Percentiles rank a stretch among this genome's conserved stretches.
Conservation (phyloP, 2,113 vertebrate species). For the Fregetta grallaria region DNA sequence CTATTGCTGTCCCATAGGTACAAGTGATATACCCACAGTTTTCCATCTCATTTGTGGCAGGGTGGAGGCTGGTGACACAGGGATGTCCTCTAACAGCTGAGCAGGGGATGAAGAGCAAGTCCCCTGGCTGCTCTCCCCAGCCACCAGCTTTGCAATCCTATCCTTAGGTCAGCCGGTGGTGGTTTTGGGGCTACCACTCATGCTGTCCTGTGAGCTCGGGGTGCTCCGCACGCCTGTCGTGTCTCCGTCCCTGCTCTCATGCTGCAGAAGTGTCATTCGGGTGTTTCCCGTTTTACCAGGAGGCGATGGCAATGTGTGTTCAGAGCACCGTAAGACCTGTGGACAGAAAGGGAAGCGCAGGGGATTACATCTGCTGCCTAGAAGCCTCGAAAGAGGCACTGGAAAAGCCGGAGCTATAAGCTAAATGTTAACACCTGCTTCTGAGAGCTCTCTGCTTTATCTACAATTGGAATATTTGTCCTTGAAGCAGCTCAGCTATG, state of each 20-base stretch:
- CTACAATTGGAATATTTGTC: conserved; percentile 12
- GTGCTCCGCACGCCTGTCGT: accelerated
- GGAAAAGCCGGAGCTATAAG: not conserved
- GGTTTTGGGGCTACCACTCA: not conserved
- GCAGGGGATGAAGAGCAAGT: accelerated
- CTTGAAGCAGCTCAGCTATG: conserved; percentile 1
- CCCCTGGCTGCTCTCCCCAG: not conserved
- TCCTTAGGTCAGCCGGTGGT: not conserved
- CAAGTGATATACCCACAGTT: not conserved
- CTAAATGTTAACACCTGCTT: not conserved
- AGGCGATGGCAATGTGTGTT: accelerated
- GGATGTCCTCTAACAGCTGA: not conserved
- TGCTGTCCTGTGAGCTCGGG: accelerated
- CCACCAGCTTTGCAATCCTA: not conserved
- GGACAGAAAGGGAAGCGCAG: not conserved
- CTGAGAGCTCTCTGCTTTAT: not conserved
- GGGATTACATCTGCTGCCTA: not conserved
- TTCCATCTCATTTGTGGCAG: not conserved
- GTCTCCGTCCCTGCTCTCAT: not conserved
- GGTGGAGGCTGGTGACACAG: accelerated
- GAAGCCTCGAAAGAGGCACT: not conserved
- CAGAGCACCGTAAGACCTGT: not conserved
- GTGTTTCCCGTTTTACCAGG: not conserved
- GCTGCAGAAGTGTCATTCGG: not conserved
- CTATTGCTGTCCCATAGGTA: not conserved